Evolutionary conservation across 2,113 vertebrate species (phyloP).

Genomic region (Columba livia): DNA sequence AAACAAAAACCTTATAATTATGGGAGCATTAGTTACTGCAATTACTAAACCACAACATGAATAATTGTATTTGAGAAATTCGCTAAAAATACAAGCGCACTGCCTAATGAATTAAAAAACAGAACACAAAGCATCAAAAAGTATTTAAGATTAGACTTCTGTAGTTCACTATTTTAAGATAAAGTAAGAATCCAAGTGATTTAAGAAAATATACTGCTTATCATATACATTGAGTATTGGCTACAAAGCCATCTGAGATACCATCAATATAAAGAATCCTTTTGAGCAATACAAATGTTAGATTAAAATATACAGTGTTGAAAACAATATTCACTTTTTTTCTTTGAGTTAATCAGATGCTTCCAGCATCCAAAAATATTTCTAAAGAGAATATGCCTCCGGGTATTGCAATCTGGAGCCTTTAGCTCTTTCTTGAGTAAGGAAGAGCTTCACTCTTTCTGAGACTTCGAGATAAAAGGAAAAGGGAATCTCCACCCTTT

Average conservation of each 20-base stretch:
- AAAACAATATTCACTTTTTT: not conserved
- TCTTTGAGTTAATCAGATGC: not conserved
- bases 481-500: not conserved
- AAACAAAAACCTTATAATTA: slow-evolving; percentile 63
- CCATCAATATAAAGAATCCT: not conserved
- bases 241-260: not conserved
- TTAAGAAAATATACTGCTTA: not conserved
- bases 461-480: not conserved
- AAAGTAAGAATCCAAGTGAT: not conserved
- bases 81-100: not conserved
- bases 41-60: slow-evolving; percentile 55
- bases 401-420: not conserved
- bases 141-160: not conserved
- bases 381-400: not conserved
- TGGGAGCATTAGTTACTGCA: slow-evolving; percentile 19
- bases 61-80: slow-evolving; percentile 41
- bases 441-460: not conserved
- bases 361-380: not conserved
- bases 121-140: not conserved
- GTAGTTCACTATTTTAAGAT: not conserved
- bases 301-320: not conserved
- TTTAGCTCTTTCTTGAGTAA: not conserved
- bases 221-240: not conserved
- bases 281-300: not conserved
- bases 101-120: not conserved